Evolutionary conservation across 1,140 invertebrate species (phyloP).

Genomic region (Helicoverpa zea): DNA sequence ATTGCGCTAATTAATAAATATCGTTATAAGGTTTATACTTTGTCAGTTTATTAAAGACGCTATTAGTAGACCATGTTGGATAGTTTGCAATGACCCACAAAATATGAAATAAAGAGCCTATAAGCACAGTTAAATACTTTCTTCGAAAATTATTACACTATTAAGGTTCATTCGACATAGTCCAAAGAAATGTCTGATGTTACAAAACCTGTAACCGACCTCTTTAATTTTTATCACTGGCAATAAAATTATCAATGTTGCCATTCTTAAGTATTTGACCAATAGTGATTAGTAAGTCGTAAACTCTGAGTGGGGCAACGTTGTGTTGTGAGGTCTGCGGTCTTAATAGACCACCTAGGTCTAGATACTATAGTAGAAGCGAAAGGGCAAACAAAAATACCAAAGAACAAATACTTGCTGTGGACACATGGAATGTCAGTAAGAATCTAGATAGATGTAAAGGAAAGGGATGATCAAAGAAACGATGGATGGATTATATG

Average conservation of each 20-base stretch:
- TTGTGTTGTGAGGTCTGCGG: background rate
- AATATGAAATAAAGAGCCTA: background rate
- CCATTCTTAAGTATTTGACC: background rate
- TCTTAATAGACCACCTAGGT: background rate
- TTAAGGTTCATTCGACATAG: background rate
- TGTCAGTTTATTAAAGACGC: too few species aligned
- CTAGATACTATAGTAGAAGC: background rate
- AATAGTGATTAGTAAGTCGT: background rate
- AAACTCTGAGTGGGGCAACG: background rate
- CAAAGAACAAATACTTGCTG: too few species aligned
- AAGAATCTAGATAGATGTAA: too few species aligned
- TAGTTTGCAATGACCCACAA: too few species aligned
- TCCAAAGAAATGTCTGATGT: background rate
- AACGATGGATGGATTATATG: too few species aligned
- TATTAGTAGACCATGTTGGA: too few species aligned
- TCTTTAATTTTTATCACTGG: slow-evolving; percentile 25
- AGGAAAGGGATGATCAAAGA: too few species aligned
- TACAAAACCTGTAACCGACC: background rate
- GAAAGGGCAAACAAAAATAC: background rate
- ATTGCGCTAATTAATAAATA: too few species aligned
- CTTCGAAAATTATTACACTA: background rate
- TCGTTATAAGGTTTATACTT: too few species aligned
- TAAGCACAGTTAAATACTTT: background rate
- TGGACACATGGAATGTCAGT: too few species aligned
- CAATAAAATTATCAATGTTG: slow-evolving; percentile 23